A percentile compares a stretch with the other conserved stretches of the same genome.
phyloP scores from a whole-genome alignment of 2,888 invertebrate genomes.

The Trissonchulus latispiculum region DNA sequence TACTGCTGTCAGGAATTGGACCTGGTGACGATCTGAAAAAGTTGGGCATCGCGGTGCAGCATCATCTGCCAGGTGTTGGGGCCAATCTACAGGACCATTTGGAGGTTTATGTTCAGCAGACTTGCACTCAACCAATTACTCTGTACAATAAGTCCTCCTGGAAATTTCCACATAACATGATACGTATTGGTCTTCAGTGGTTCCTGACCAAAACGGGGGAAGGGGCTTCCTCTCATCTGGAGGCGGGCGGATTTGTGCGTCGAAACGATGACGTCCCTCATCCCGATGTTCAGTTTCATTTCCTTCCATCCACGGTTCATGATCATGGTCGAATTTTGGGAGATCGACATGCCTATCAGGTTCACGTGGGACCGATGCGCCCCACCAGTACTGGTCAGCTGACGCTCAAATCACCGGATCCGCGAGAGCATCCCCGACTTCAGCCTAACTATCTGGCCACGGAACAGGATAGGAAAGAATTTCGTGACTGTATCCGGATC shows the following conservation, averaged over 20 bases:
- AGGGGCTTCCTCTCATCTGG: slow-evolving; percentile 49
- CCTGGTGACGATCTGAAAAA: neutral
- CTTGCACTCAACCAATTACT: slow-evolving; percentile 47
- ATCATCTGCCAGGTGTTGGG: slow-evolving; percentile 60
- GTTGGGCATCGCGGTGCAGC: slow-evolving; percentile 54
- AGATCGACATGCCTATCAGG: slow-evolving; percentile 49
- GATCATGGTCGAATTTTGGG: slow-evolving; percentile 49
- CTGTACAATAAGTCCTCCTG: slow-evolving; percentile 49
- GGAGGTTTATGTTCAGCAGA: slow-evolving; percentile 52
- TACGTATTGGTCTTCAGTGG: slow-evolving; percentile 49
- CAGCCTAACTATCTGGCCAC: slow-evolving; percentile 76
- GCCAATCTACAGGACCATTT: slow-evolving; percentile 68
- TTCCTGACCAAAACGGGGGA: slow-evolving; percentile 45
- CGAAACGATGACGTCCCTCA: slow-evolving; percentile 38
- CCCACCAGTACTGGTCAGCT: slow-evolving; percentile 74
- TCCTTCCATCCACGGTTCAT: slow-evolving; percentile 49
- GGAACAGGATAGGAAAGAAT: slow-evolving; percentile 49
- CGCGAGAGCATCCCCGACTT: slow-evolving; percentile 67
- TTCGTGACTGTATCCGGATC: slow-evolving; percentile 18
- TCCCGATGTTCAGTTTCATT: slow-evolving; percentile 51
- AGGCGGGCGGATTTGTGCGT: slow-evolving; percentile 50
- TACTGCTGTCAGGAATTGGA: slow-evolving; percentile 63
- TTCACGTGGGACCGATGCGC: slow-evolving; percentile 55
- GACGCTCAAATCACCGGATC: slow-evolving; percentile 63
- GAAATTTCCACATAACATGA: slow-evolving; percentile 51